These are phyloP conservation scores for Auanema freiburgensis DNA, from an alignment of 2,888 invertebrate species.

Conservation along the genomic window DNA sequence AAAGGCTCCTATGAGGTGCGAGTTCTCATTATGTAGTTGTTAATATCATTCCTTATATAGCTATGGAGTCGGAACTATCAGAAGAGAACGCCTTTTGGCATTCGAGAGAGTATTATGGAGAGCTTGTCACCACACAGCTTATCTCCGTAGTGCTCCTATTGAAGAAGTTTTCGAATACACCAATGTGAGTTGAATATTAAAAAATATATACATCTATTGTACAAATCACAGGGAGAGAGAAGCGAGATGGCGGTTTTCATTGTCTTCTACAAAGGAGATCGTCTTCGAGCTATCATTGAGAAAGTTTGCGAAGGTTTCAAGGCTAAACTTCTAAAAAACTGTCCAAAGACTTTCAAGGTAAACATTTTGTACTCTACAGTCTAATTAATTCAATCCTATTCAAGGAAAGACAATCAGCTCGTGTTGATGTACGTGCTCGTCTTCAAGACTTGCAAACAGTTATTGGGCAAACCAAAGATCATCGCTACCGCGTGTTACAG, in stretches of 20 bases:
- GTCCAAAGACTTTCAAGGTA: constrained; percentile 94
- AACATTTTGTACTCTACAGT: constrained; percentile 69
- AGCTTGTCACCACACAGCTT: constrained; percentile 89
- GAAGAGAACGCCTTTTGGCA: constrained; percentile 86
- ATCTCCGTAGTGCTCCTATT: constrained; percentile 75
- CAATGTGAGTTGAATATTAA: constrained; percentile 14
- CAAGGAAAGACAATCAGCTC: constrained; percentile 41
- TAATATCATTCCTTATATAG: constrained; percentile 67
- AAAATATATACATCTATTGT: constrained; percentile 7
- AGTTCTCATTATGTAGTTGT: neutral
- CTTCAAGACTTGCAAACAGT: constrained; percentile 79
- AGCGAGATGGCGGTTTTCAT: constrained; percentile 92
- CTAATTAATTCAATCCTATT: neutral
- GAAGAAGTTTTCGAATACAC: constrained; percentile 88
- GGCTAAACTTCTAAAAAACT: constrained; percentile 94
- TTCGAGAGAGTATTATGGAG: constrained; percentile 98
- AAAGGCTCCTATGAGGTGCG: constrained; percentile 43
- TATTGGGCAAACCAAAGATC: constrained; percentile 60
- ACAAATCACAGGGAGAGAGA: constrained; percentile 82
- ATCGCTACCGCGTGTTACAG: constrained; percentile 71
- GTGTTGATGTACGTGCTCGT: constrained; percentile 59
- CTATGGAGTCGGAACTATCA: constrained; percentile 95
- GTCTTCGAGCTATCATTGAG: constrained; percentile 90
- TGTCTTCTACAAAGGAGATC: constrained; percentile 82
- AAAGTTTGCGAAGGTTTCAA: constrained; percentile 71